These are phyloP conservation scores for Plutomurus gul DNA, from an alignment of 1,140 invertebrate genomes.

Conservation along the genomic window DNA sequence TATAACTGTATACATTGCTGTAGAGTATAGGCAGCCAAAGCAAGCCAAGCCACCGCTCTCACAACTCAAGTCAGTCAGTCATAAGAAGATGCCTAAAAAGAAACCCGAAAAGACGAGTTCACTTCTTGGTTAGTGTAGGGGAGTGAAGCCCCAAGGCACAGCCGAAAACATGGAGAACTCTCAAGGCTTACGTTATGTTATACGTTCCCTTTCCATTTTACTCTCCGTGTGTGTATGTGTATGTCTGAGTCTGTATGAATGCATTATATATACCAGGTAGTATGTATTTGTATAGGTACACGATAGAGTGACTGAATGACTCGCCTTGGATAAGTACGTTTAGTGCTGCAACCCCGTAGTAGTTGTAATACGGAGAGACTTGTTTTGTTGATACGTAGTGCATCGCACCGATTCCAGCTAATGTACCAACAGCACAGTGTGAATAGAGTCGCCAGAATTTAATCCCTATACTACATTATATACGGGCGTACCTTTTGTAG, in stretches of 20 bases:
- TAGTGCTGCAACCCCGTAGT: too few species aligned
- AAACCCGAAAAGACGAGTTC: slow-evolving; percentile 39
- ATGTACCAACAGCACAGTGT: too few species aligned
- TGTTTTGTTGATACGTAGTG: background rate
- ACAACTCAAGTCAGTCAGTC: background rate
- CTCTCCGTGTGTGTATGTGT: background rate
- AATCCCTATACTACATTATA: too few species aligned
- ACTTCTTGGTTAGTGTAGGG: slow-evolving; percentile 29
- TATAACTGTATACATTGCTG: background rate
- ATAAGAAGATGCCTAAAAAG: slow-evolving; percentile 8
- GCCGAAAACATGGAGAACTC: background rate
- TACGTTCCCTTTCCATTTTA: background rate
- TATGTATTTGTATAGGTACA: too few species aligned
- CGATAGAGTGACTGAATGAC: too few species aligned
- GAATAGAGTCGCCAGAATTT: too few species aligned
- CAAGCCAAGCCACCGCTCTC: background rate
- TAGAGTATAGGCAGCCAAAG: background rate
- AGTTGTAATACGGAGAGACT: too few species aligned
- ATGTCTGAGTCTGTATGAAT: background rate
- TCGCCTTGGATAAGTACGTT: too few species aligned
- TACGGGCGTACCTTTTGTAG: too few species aligned
- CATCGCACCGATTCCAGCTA: background rate
- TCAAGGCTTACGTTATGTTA: background rate
- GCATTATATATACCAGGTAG: too few species aligned
- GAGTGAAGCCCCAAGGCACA: background rate